A percentile compares a stretch with the other conserved stretches of the same genome.
phyloP scores from a whole-genome alignment of 2,113 vertebrate genomes.

The Narcine bancroftii region DNA sequence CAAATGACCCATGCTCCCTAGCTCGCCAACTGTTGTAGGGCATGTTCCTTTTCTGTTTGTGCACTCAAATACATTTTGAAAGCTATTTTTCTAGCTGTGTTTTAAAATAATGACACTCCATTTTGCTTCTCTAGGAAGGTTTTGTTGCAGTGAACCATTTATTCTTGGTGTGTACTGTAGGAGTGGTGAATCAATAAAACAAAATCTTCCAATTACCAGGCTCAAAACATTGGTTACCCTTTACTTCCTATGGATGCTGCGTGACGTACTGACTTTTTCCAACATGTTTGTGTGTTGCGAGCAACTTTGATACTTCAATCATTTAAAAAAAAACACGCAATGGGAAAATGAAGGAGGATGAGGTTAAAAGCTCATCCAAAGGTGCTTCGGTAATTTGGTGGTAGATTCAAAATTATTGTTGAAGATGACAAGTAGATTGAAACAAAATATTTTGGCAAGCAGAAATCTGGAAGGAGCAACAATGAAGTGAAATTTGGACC shows the following conservation, averaged over 20 bases:
- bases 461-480: neutral
- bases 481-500: neutral
- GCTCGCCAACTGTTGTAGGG: neutral
- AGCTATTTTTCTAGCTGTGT: conserved; percentile 16
- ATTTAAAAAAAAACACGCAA: neutral
- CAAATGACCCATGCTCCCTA: conserved; percentile 2
- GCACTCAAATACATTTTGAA: neutral
- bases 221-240: too few species aligned
- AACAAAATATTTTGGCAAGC: neutral
- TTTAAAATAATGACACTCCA: neutral
- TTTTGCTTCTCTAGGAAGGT: neutral
- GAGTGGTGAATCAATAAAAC: neutral
- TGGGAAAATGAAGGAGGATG: neutral
- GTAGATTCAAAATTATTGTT: neutral
- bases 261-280: too few species aligned
- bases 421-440: neutral
- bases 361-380: too few species aligned
- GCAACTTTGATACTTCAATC: neutral
- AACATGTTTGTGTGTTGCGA: too few species aligned
- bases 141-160: neutral
- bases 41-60: neutral
- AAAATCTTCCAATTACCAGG: too few species aligned
- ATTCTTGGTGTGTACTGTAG: neutral
- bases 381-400: neutral
- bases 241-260: too few species aligned